phyloP scores from a whole-genome alignment of 1,140 invertebrate genomes.

The Conus betulinus region DNA sequence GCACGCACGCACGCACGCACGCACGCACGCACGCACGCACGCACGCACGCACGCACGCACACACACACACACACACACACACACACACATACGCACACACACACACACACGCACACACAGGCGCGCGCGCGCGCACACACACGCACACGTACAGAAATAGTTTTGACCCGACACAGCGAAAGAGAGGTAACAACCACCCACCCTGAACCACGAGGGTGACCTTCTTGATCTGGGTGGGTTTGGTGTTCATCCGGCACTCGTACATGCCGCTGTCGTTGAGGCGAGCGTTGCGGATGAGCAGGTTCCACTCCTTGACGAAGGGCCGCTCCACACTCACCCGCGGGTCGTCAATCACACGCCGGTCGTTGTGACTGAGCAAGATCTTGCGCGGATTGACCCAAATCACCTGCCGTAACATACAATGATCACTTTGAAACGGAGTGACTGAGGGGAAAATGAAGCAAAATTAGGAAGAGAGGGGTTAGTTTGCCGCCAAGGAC shows the following conservation, averaged over 20 bases:
- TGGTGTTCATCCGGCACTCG: slow-evolving; percentile 66
- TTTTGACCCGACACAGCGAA: neutral
- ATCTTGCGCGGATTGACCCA: slow-evolving; percentile 68
- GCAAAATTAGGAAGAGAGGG: too few relatives aligned
- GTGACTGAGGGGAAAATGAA: too few relatives aligned
- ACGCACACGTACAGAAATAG: too few relatives aligned
- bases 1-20: too few relatives aligned
- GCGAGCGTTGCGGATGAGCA: slow-evolving; percentile 62
- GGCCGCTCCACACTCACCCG: slow-evolving; percentile 67
- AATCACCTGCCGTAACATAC: slow-evolving; percentile 56
- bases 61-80: too few relatives aligned
- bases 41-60: too few relatives aligned
- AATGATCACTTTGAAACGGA: too few relatives aligned
- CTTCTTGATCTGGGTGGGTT: slow-evolving; percentile 57
- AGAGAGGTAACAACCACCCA: slow-evolving; percentile 31
- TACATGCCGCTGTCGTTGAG: slow-evolving; percentile 64
- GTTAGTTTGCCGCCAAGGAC: too few relatives aligned
- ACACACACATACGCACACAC: too few relatives aligned
- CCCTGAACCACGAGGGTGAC: slow-evolving; percentile 66
- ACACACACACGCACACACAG: too few relatives aligned
- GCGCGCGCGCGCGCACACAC: too few relatives aligned
- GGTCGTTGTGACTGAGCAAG: slow-evolving; percentile 62
- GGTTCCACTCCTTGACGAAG: slow-evolving; percentile 66
- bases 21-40: too few relatives aligned
- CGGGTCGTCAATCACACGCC: slow-evolving; percentile 63